These are phyloP conservation scores for Taenioides sp. DNA, from an alignment of 2,797 vertebrate species.

Conservation along the genomic window DNA sequence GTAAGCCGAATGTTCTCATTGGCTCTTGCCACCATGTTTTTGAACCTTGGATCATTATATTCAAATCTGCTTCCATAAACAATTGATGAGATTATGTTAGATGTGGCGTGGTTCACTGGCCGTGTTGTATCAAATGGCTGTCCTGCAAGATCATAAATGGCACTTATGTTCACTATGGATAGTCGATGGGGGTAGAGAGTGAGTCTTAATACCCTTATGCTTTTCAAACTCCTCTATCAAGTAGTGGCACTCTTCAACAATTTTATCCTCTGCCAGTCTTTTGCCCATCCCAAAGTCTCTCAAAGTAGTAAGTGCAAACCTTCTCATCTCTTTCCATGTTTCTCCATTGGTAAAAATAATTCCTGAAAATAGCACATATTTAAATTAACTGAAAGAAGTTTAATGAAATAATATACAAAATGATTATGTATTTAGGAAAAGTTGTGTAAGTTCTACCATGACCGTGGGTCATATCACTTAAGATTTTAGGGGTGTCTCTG, in stretches of 20 bases:
- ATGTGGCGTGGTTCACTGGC: conserved; percentile 56
- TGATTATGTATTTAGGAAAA: not conserved
- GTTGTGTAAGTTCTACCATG: conserved; percentile 54
- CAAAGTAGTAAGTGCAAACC: conserved; percentile 42
- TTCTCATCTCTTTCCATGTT: conserved; percentile 74
- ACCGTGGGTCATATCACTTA: conserved; percentile 34
- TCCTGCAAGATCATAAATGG: conserved; percentile 31
- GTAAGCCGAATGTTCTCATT: conserved; percentile 25
- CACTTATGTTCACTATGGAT: not conserved
- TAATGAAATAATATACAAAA: not conserved
- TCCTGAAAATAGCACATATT: conserved; percentile 47
- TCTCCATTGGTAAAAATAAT: conserved; percentile 76
- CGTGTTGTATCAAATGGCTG: conserved; percentile 42
- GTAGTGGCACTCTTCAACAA: conserved; percentile 67
- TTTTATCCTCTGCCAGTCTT: conserved; percentile 66
- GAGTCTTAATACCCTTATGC: conserved; percentile 56
- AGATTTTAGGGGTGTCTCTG: conserved; percentile 45
- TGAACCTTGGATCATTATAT: conserved; percentile 62
- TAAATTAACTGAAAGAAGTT: not conserved
- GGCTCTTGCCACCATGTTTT: conserved; percentile 44
- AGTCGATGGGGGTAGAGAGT: not conserved
- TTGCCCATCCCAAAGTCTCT: conserved; percentile 79
- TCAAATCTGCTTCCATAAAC: conserved; percentile 76
- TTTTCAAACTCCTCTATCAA: conserved; percentile 62
- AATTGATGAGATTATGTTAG: conserved; percentile 73